Evolutionary conservation across 2,888 invertebrate genomes (phyloP).

Genomic region (Endomychus coccineus): DNA sequence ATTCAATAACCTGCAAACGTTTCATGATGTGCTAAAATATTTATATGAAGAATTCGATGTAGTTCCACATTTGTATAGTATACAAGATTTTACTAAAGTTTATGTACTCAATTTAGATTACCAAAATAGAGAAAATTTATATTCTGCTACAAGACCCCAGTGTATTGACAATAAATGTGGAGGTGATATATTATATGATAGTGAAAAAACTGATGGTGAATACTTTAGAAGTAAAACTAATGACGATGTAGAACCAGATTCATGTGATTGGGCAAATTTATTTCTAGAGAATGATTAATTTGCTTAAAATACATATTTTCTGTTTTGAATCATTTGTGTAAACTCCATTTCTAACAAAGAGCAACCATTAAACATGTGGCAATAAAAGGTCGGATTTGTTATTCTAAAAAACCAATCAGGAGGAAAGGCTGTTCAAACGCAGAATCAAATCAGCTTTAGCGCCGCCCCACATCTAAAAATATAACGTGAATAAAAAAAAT

Average conservation of each 20-base stretch:
- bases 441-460: too few relatives aligned
- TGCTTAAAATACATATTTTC: background rate
- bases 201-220: slow-evolving; percentile 34
- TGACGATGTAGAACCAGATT: slow-evolving; percentile 16
- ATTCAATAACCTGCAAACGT: slow-evolving; percentile 70
- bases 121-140: slow-evolving; percentile 25
- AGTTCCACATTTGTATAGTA: slow-evolving; percentile 37
- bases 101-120: slow-evolving; percentile 29
- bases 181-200: too few relatives aligned
- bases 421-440: too few relatives aligned
- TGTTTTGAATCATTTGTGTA: too few relatives aligned
- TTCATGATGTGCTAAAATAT: slow-evolving; percentile 63
- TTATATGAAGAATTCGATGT: slow-evolving; percentile 53
- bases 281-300: slow-evolving; percentile 33
- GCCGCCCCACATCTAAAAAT: too few relatives aligned
- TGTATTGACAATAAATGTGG: slow-evolving; percentile 11
- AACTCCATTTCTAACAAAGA: too few relatives aligned
- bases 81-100: slow-evolving; percentile 27
- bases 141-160: slow-evolving; percentile 26
- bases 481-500: too few relatives aligned
- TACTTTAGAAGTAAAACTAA: slow-evolving; percentile 33
- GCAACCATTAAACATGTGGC: too few relatives aligned
- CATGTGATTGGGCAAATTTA: slow-evolving; percentile 33
- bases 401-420: too few relatives aligned
- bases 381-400: too few relatives aligned